Evolutionary conservation across 2,888 invertebrate genomes (phyloP), one percentile per base, ranked within the genome.

Genomic region (Steinernema hermaphroditum): DNA sequence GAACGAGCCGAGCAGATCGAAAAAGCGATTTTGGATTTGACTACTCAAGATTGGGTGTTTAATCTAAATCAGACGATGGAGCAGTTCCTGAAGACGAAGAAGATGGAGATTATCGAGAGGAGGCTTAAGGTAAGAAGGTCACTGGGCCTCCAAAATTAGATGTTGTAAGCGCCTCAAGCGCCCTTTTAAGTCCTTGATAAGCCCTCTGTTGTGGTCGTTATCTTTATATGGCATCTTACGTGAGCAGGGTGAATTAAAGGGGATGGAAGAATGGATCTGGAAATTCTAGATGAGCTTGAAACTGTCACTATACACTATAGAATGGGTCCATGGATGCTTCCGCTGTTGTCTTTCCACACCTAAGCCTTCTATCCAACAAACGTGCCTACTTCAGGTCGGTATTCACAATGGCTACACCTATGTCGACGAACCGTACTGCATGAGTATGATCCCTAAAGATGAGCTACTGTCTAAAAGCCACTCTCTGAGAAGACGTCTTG

Each of bases 361-460:
- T 62, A 69, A 37, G 27, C 68, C 41, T 34, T 1, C 16, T 34
- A 19, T 68, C 0, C 16, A 71, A 12, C 6, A 34, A 68, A 1
- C n/a, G 37, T 50, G 14, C 19, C 87, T 87, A 73, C 69, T 79
- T 8, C 74, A 89, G 88, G 85, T 89, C 73, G 89, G 89, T 46
- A 86, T 89, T 12, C 89, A 89, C 81, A 89, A 89, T 83, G 89
- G 89, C 4, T 88, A 87, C 85, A 83, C 86, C 9, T 89, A 87
- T 80, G 80, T 88, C 4, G 87, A 87, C 34, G 88, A 89, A 70
- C 89, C 89, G 8, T 83, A 87, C 70, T 85, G 86, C 1, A 85
- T 88, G 27, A 85, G 87, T 70, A 78, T 89, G 50, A 84, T 86
- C 6, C 70, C 79, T 9, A 37, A 62, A 44, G 76, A 76, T 68